Evolutionary conservation across 2,888 invertebrate species (phyloP).

Genomic region (Pediacus dermestoides): DNA sequence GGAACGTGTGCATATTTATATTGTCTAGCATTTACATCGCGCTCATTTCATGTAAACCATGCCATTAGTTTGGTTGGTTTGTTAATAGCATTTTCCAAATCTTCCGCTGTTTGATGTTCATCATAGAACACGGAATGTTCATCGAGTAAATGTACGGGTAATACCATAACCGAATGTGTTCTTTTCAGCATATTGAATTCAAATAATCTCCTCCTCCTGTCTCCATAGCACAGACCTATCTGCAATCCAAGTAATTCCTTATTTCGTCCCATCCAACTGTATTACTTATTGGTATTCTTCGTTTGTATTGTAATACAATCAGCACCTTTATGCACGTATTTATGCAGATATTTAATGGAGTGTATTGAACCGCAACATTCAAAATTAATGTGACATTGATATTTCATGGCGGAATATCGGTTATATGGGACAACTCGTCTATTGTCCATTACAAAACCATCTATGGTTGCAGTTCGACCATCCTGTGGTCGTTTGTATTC

Average conservation of each 20-base stretch:
- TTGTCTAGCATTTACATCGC: constrained; percentile 20
- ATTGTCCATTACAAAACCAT: constrained; percentile 13
- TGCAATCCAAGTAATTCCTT: constrained; percentile 31
- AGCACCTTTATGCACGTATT: constrained; percentile 20
- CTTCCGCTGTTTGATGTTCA: constrained; percentile 13
- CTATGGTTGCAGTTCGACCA: background rate
- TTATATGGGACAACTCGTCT: constrained; percentile 18
- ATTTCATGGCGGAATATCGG: constrained; percentile 17
- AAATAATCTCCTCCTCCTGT: constrained; percentile 40
- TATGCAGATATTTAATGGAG: constrained; percentile 25
- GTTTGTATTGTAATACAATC: too few relatives aligned
- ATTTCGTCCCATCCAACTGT: constrained; percentile 42
- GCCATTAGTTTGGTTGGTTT: constrained; percentile 26
- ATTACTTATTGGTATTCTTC: too few relatives aligned
- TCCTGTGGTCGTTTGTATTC: constrained; percentile 4
- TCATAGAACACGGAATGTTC: constrained; percentile 18
- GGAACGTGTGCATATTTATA: constrained; percentile 18
- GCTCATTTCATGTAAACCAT: constrained; percentile 31
- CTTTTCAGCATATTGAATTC: constrained; percentile 28
- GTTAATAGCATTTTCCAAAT: constrained; percentile 10
- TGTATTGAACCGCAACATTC: constrained; percentile 20
- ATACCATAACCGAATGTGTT: constrained; percentile 35
- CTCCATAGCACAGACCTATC: constrained; percentile 41
- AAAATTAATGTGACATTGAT: constrained; percentile 25
- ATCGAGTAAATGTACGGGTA: constrained; percentile 41